Evolutionary conservation across 1,140 invertebrate genomes (phyloP), one percentile per base, ranked within the genome.

Genomic region (Doryteuthis pealeii): DNA sequence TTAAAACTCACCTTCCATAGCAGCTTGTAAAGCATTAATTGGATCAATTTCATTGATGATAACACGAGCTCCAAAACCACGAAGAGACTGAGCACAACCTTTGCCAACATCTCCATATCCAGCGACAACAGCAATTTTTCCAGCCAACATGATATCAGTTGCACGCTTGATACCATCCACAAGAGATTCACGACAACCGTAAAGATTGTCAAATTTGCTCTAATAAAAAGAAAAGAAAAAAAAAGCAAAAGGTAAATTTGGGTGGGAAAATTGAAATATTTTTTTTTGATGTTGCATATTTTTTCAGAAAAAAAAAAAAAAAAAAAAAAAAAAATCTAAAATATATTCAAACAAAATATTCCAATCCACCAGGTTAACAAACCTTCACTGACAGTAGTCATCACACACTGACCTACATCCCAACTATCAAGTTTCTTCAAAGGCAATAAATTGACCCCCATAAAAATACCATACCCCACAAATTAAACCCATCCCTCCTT

Each of bases 101-200:
- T 99, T 99, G 77, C 98, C 98, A 69, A 99, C 98, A 91, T 99
- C 98, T 67, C 98, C 98, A 87, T 98, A 99, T 12, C 98, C 98
- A 83, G 95, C 97, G 0, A 99, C 97, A 28, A 98, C 93, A 84
- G 95, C 96, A 2, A 98, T 95, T 90, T 99, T 99, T 26, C 98
- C 98, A 77, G 98, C 98, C 77, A 99, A 92, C 97, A 99, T 99
- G 8, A 99, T 90, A 86, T 99, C 93, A 35, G 97, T 99, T 62
- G 98, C 98, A 79, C 98, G 91, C 88, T 99, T 99, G 79, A 99
- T 98, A 73, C 98, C 98, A 91, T 99, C 98, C 77, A 97, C 94
- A 12, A 99, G 89, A 2, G 97, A 99, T 88, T 99, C 98, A 72
- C 98, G 92, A 84, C 97, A 99, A 76, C 98, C 98, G 89, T 99